phyloP scores from a whole-genome alignment of 2,797 vertebrate species.

The Notoglanidium macrostoma region DNA sequence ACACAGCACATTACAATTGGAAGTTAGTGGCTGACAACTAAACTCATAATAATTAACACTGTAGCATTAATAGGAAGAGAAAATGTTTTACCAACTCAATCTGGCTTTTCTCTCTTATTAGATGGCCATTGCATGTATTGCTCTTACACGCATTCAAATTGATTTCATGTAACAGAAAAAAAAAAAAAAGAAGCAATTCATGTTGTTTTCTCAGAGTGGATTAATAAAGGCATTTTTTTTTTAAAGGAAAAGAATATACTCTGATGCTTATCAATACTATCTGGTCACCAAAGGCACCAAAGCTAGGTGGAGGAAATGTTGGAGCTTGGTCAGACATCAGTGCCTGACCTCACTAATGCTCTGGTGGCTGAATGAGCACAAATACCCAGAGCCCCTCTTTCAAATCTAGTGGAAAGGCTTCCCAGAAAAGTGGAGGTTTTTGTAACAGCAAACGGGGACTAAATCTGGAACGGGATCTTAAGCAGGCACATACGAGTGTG shows the following conservation, averaged over 20 bases:
- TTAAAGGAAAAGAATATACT: background rate
- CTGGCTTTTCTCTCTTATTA: background rate
- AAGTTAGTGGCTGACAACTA: background rate
- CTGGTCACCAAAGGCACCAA: background rate
- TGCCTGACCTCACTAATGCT: background rate
- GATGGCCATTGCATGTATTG: background rate
- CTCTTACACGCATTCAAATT: background rate
- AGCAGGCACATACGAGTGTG: background rate
- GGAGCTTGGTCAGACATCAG: background rate
- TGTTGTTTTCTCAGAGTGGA: background rate
- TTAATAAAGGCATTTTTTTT: too few species aligned
- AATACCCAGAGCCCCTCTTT: background rate
- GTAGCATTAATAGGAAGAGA: background rate
- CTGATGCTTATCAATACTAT: background rate
- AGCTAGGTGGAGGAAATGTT: too few species aligned
- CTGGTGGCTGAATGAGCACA: background rate
- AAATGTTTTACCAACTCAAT: background rate
- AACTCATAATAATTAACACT: conserved; percentile 1
- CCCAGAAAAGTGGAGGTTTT: background rate
- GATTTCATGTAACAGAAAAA: background rate
- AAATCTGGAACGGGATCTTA: background rate
- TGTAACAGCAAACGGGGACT: background rate
- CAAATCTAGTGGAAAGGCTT: background rate
- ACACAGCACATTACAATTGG: background rate
- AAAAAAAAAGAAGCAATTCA: background rate